phyloP scores from a whole-genome alignment of 2,797 vertebrate species.

The Sebastiscus tertius region DNA sequence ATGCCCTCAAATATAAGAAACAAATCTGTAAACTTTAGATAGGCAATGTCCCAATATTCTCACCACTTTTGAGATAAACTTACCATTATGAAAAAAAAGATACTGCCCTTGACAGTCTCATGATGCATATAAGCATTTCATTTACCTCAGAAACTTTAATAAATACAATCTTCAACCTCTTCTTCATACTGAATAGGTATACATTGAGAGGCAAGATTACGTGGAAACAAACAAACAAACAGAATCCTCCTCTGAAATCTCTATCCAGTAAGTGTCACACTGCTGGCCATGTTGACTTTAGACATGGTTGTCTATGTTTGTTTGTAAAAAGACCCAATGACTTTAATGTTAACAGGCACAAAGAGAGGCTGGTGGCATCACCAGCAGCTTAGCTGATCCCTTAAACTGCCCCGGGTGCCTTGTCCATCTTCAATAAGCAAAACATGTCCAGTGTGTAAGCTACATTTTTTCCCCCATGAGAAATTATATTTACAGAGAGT shows the following conservation, averaged over 20 bases:
- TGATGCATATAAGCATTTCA: slow-evolving; percentile 43
- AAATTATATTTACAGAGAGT: slow-evolving; percentile 64
- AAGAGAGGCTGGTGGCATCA: slow-evolving; percentile 37
- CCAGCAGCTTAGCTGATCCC: slow-evolving; percentile 44
- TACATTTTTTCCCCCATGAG: slow-evolving; percentile 71
- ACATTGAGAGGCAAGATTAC: slow-evolving; percentile 38
- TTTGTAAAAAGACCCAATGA: slow-evolving; percentile 25
- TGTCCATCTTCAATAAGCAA: slow-evolving; percentile 51
- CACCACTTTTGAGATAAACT: slow-evolving; percentile 34
- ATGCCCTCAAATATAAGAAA: slow-evolving; percentile 39
- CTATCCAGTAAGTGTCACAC: slow-evolving; percentile 50
- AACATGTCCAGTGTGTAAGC: slow-evolving; percentile 84
- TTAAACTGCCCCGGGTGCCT: slow-evolving; percentile 23
- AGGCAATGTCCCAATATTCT: slow-evolving; percentile 11
- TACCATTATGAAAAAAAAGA: slow-evolving; percentile 34
- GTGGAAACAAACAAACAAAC: slow-evolving; percentile 37
- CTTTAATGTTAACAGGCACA: slow-evolving; percentile 61
- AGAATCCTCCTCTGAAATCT: slow-evolving; percentile 22
- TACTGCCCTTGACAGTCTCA: slow-evolving; percentile 28
- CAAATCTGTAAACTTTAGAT: slow-evolving; percentile 55
- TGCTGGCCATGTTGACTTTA: slow-evolving; percentile 32
- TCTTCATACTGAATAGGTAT: slow-evolving; percentile 20
- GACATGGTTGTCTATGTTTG: slow-evolving; percentile 25
- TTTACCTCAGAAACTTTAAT: slow-evolving; percentile 59
- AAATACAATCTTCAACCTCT: slow-evolving; percentile 63